Percentiles rank a stretch among this genome's conserved stretches.
phyloP scores from a whole-genome alignment of 2,113 vertebrate species.

The Lagopus muta region DNA sequence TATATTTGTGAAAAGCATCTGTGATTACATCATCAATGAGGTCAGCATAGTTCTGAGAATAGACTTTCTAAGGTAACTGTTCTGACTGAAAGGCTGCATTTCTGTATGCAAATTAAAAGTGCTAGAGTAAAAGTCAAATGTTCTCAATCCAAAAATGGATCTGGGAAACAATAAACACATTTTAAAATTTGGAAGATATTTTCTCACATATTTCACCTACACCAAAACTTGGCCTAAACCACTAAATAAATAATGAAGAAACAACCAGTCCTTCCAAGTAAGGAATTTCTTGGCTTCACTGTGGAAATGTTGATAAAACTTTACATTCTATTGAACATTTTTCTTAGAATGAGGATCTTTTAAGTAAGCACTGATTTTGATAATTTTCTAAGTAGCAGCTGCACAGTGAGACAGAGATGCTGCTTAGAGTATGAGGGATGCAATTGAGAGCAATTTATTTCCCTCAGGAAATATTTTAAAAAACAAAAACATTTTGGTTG shows the following conservation, averaged over 20 bases:
- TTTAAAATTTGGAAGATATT: background rate
- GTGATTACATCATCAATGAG: constrained; percentile 53
- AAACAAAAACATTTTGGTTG: background rate
- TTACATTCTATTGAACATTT: background rate
- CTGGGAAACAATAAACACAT: background rate
- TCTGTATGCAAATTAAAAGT: background rate
- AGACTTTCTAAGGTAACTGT: constrained; percentile 8
- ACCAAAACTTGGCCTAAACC: background rate
- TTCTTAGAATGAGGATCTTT: background rate
- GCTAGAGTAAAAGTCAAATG: background rate
- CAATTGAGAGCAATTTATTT: background rate
- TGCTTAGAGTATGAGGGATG: background rate
- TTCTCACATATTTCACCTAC: background rate
- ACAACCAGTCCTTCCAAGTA: background rate
- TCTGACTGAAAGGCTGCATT: background rate
- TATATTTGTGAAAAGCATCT: constrained; percentile 42
- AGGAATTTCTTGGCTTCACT: background rate
- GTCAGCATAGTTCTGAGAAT: constrained; percentile 21
- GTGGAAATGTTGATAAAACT: background rate
- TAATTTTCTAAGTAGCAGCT: constrained; percentile 9
- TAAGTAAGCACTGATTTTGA: background rate
- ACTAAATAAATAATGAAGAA: background rate
- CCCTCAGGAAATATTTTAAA: background rate
- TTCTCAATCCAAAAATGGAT: background rate
- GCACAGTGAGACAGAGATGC: background rate